A percentile compares a stretch with the other conserved stretches of the same genome.
Evolutionary conservation across 2,888 invertebrate genomes (phyloP).

Genomic region (Coenonympha glycerion): DNA sequence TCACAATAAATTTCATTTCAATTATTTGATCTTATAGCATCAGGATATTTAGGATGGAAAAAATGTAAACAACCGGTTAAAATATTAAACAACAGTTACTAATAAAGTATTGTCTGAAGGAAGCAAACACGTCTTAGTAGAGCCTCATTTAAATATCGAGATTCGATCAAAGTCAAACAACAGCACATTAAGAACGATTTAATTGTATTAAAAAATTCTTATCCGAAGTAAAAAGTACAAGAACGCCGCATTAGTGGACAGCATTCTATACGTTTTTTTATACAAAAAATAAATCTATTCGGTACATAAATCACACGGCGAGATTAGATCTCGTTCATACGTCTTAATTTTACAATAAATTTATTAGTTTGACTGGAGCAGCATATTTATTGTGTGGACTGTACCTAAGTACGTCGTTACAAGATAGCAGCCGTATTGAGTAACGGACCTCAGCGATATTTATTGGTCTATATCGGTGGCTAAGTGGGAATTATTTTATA

Average conservation of each 20-base stretch:
- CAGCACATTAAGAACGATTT: neutral
- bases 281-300: slow-evolving; percentile 64
- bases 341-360: slow-evolving; percentile 71
- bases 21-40: too few relatives aligned
- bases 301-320: slow-evolving; percentile 55
- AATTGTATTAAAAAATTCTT: slow-evolving; percentile 1
- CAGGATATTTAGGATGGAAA: too few relatives aligned
- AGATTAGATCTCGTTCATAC: slow-evolving; percentile 70
- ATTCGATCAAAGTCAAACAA: neutral
- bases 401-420: slow-evolving; percentile 67
- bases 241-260: slow-evolving; percentile 32
- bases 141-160: too few relatives aligned
- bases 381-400: slow-evolving; percentile 55
- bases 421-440: slow-evolving; percentile 60
- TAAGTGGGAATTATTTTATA: slow-evolving; percentile 26
- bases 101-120: too few relatives aligned
- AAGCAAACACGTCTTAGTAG: too few relatives aligned
- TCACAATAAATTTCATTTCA: too few relatives aligned
- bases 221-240: slow-evolving; percentile 10
- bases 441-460: slow-evolving; percentile 54
- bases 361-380: slow-evolving; percentile 48
- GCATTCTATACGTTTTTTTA: slow-evolving; percentile 36
- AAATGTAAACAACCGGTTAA: too few relatives aligned
- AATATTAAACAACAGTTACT: too few relatives aligned
- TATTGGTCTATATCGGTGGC: slow-evolving; percentile 39